These are phyloP conservation scores for Nephila pilipes DNA, from an alignment of 1,140 invertebrate species.

Conservation along the genomic window DNA sequence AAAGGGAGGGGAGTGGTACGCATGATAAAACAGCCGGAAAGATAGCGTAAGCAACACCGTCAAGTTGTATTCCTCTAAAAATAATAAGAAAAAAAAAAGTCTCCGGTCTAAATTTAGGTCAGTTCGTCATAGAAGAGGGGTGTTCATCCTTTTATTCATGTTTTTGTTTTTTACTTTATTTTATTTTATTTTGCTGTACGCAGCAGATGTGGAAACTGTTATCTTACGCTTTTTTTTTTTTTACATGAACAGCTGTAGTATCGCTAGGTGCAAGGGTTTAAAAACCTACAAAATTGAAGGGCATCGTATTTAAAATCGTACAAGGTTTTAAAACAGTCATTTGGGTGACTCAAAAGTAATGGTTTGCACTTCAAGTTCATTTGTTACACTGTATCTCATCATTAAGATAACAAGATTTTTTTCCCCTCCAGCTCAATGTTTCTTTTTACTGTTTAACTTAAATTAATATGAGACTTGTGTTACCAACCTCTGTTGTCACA, in stretches of 20 bases:
- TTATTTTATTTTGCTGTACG: background rate
- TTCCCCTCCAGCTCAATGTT: no score
- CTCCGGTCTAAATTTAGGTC: slow-evolving; percentile 23
- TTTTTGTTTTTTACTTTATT: background rate
- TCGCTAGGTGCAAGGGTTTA: background rate
- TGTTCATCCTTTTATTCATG: background rate
- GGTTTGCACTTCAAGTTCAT: no score
- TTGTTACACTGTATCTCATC: no score
- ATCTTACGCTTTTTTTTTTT: background rate
- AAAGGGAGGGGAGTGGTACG: background rate
- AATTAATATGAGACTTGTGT: no score
- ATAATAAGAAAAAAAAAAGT: slow-evolving; percentile 19
- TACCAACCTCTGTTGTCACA: no score
- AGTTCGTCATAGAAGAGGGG: slow-evolving; percentile 23
- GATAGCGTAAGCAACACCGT: slow-evolving; percentile 19
- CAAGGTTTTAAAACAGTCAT: no score
- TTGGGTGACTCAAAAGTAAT: no score
- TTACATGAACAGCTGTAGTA: background rate
- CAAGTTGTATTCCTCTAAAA: slow-evolving; percentile 25
- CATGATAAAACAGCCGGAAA: slow-evolving; percentile 1
- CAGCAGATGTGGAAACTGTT: slow-evolving; percentile 33
- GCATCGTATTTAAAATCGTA: background rate
- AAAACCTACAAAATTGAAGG: slow-evolving; percentile 11
- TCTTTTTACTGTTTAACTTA: no score
- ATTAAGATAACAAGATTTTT: no score